phyloP scores from a whole-genome alignment of 2,888 invertebrate species.

The Brassicogethes aeneus region DNA sequence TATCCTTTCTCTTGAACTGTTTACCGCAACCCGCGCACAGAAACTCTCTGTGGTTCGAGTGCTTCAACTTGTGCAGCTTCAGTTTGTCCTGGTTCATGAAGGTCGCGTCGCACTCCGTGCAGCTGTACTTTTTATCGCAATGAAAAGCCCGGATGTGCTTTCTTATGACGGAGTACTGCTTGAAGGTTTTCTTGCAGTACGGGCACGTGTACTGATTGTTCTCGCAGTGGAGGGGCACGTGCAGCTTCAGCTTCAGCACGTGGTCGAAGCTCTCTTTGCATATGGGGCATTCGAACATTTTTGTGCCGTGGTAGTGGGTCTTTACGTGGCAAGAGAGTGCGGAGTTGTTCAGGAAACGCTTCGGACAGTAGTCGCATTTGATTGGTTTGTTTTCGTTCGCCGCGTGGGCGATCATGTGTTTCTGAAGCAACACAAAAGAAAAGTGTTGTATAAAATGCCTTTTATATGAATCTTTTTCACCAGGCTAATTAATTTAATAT shows the following conservation, averaged over 20 bases:
- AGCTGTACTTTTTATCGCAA: slow-evolving; percentile 56
- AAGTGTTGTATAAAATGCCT: too few species aligned
- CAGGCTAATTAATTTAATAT: background rate
- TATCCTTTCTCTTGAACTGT: slow-evolving; percentile 69
- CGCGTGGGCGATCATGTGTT: slow-evolving; percentile 58
- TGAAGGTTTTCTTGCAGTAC: slow-evolving; percentile 57
- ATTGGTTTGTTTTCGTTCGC: slow-evolving; percentile 60
- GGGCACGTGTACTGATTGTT: slow-evolving; percentile 62
- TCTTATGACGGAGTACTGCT: slow-evolving; percentile 58
- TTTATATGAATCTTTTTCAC: background rate
- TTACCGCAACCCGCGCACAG: slow-evolving; percentile 68
- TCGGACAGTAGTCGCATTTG: slow-evolving; percentile 55
- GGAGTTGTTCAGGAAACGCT: slow-evolving; percentile 62
- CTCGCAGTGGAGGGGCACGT: slow-evolving; percentile 54
- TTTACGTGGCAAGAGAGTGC: slow-evolving; percentile 64
- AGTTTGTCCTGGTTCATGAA: slow-evolving; percentile 66
- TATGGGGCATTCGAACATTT: slow-evolving; percentile 63
- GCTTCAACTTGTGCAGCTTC: slow-evolving; percentile 60
- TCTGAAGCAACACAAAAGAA: slow-evolving; percentile 33
- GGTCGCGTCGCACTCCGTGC: slow-evolving; percentile 57
- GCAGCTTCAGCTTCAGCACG: slow-evolving; percentile 54
- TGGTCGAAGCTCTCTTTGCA: slow-evolving; percentile 61
- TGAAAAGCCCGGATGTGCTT: slow-evolving; percentile 70
- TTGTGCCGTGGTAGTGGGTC: slow-evolving; percentile 53
- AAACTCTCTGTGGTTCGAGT: slow-evolving; percentile 56